Conservation (phyloP, 1,140 invertebrate species). For the Drosophila elegans region DNA sequence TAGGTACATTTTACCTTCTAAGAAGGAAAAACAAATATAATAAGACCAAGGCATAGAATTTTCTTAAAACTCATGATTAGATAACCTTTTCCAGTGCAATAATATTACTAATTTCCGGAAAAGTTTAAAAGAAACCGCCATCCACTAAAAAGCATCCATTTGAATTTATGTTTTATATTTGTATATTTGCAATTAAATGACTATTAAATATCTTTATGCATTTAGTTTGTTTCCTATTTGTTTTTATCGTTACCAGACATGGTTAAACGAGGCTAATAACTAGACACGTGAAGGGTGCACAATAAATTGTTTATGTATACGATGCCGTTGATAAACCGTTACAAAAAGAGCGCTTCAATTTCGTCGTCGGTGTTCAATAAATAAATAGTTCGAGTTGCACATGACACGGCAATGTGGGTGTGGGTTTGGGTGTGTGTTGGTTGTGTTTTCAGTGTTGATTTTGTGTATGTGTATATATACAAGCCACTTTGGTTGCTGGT, state of each 20-base stretch:
- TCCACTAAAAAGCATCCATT: background rate
- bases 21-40: too few relatives aligned
- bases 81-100: too few relatives aligned
- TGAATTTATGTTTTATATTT: constrained; percentile 45
- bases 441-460: constrained; percentile 9
- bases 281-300: constrained; percentile 57
- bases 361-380: constrained; percentile 62
- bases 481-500: constrained; percentile 78
- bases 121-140: too few relatives aligned
- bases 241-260: constrained; percentile 64
- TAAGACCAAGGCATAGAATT: too few relatives aligned
- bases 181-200: constrained; percentile 59
- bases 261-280: constrained; percentile 73
- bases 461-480: constrained; percentile 66
- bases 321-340: constrained; percentile 43
- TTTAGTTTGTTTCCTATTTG: constrained; percentile 61
- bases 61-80: too few relatives aligned
- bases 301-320: constrained; percentile 55
- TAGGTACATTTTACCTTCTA: too few relatives aligned
- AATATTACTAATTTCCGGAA: too few relatives aligned
- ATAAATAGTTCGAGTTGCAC: constrained; percentile 60
- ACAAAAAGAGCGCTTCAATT: constrained; percentile 48
- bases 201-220: constrained; percentile 61
- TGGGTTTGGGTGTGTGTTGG: constrained; percentile 6
- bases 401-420: constrained; percentile 47